Conservation (phyloP, 2,113 vertebrate species). For the Plecotus auritus region DNA sequence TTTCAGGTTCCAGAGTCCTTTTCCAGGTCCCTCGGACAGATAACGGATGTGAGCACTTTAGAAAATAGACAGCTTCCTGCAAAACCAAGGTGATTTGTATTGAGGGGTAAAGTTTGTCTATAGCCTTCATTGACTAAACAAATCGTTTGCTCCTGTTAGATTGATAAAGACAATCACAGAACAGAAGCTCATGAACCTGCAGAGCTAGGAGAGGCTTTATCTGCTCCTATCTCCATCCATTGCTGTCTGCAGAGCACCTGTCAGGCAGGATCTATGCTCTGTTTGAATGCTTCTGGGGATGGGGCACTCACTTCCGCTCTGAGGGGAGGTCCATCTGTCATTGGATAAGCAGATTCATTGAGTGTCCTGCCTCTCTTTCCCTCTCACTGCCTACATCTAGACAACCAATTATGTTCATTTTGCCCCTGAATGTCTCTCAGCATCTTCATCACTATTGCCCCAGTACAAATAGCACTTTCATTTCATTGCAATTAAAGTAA, state of each 20-base stretch:
- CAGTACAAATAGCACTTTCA: background rate
- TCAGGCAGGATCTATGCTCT: background rate
- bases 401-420: background rate
- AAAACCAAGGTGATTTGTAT: constrained; percentile 67
- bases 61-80: constrained; percentile 54
- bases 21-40: constrained; percentile 12
- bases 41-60: constrained; percentile 41
- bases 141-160: constrained; percentile 26
- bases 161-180: constrained; percentile 34
- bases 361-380: background rate
- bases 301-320: constrained; percentile 8
- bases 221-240: background rate
- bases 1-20: background rate
- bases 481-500: background rate
- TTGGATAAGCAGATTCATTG: background rate
- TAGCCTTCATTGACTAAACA: constrained; percentile 64
- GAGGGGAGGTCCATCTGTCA: background rate
- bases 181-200: background rate
- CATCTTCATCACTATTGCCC: background rate
- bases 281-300: constrained; percentile 39
- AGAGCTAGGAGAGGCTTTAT: background rate
- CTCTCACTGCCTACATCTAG: background rate
- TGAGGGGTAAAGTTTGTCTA: constrained; percentile 55
- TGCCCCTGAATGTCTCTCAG: background rate
- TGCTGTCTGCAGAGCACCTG: background rate